Evolutionary conservation across 1,140 invertebrate species (phyloP), one percentile per base, ranked within the genome.

Genomic region (Euura saliciscinereae): DNA sequence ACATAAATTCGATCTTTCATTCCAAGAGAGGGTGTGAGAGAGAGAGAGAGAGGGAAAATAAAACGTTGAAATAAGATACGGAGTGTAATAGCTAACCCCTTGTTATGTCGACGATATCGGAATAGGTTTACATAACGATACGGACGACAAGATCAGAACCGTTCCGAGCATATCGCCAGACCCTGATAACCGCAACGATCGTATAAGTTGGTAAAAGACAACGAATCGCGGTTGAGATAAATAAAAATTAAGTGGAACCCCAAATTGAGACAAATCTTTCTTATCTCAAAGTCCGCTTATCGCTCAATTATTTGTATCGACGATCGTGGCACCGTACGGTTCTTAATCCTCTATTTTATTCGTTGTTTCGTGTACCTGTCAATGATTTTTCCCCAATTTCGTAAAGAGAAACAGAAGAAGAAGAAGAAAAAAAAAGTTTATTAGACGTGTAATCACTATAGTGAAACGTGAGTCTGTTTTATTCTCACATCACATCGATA

Each of bases 111-210:
- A 72, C 73, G 79, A 79, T 82, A 82, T 82, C 80, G 77, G 77
- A 79, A 79, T 78, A 75, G 75, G 76, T 79, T 73, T 79, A 79
- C 76, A 75, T 79, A 79, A 80, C 77, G 79, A 79, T 79, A 79
- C 75, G 72, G 28, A 4, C 13, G 51, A 59, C 51, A 59, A 59
- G 51, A 59, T 59, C 51, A 59, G 28, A 28, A 59, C 74, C 66
- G 74, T 73, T 70, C 71, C 69, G 45, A 69, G 74, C 68, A 71
- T 68, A 68, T 68, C 11, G 11, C 11, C 4, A 44, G 42, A 69
- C 68, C 4, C 44, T 42, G 69, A 70, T 59, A 70, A 70, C 13
- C 65, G 4, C 0, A 28, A 28, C 28, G 28, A 28, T 28, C 28
- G 28, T 28, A 28, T 28, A 28, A 28, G 28, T 28, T 28, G 28